Conservation (phyloP, 2,888 invertebrate species). For the Itoplectis maculator region DNA sequence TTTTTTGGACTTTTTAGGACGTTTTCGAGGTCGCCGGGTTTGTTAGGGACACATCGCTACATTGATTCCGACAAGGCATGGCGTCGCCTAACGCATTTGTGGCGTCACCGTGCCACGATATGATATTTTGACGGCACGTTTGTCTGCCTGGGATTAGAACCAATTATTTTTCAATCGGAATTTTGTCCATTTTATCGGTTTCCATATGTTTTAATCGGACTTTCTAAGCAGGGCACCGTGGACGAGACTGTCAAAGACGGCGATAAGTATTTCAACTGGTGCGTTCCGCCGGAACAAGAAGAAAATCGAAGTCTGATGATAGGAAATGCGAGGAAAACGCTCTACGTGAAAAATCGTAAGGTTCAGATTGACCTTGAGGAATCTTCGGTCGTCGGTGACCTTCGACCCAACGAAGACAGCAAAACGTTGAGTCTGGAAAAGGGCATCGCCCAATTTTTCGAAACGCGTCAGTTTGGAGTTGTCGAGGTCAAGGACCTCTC, state of each 20-base stretch:
- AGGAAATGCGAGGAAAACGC: constrained; percentile 81
- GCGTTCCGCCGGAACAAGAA: constrained; percentile 73
- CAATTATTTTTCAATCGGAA: no score
- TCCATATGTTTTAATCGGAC: no score
- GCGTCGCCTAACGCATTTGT: no score
- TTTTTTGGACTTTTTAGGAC: no score
- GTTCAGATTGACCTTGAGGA: constrained; percentile 79
- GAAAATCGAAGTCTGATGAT: constrained; percentile 78
- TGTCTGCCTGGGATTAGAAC: no score
- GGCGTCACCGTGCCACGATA: no score
- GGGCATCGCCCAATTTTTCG: constrained; percentile 83
- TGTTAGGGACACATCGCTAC: no score
- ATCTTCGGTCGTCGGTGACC: constrained; percentile 80
- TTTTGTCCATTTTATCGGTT: no score
- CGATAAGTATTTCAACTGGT: constrained; percentile 83
- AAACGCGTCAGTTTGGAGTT: constrained; percentile 80
- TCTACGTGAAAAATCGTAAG: constrained; percentile 81
- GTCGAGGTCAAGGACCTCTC: constrained; percentile 80
- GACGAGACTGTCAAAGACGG: constrained; percentile 84
- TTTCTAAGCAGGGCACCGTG: no score
- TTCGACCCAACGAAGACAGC: constrained; percentile 74
- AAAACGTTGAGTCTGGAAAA: constrained; percentile 78
- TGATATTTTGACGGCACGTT: no score
- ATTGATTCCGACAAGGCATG: no score
- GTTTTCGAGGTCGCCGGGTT: no score